Conservation (phyloP, 2,113 vertebrate species). For the Melanotaenia duboulayi region DNA sequence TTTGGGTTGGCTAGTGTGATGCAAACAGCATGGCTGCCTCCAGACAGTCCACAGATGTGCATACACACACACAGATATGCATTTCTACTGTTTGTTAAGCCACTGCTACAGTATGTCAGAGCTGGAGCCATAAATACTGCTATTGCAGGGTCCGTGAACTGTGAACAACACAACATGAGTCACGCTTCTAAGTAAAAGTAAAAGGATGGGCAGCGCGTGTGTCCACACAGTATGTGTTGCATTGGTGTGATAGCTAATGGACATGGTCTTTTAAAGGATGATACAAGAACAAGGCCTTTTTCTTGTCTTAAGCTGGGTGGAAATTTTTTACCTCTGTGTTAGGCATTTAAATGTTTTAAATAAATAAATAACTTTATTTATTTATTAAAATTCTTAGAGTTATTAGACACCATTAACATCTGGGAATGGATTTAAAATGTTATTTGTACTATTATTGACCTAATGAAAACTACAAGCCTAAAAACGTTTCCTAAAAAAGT, state of each 20-base stretch:
- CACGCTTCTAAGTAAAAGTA: slow-evolving; percentile 22
- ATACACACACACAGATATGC: slow-evolving; percentile 15
- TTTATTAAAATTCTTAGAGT: too few species aligned
- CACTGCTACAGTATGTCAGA: slow-evolving; percentile 30
- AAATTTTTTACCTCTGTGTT: too few species aligned
- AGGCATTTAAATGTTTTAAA: too few species aligned
- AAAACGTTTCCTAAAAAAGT: too few species aligned
- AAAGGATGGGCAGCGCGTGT: slow-evolving; percentile 1
- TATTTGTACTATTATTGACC: too few species aligned
- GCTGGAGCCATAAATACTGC: slow-evolving; percentile 26
- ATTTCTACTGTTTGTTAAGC: slow-evolving; percentile 1
- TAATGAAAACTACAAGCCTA: too few species aligned
- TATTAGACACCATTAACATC: too few species aligned
- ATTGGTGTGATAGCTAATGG: neutral
- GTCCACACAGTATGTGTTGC: neutral
- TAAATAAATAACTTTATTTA: too few species aligned
- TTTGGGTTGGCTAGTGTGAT: slow-evolving; percentile 49
- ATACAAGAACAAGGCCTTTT: neutral
- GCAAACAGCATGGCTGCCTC: slow-evolving; percentile 45
- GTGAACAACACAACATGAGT: slow-evolving; percentile 16
- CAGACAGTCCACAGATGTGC: slow-evolving; percentile 50
- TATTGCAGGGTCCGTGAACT: slow-evolving; percentile 42
- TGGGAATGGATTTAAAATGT: too few species aligned
- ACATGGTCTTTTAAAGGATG: neutral
- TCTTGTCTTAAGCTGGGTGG: neutral